These are phyloP conservation scores for Altica lythri DNA, from an alignment of 2,888 invertebrate species.

Conservation along the genomic window DNA sequence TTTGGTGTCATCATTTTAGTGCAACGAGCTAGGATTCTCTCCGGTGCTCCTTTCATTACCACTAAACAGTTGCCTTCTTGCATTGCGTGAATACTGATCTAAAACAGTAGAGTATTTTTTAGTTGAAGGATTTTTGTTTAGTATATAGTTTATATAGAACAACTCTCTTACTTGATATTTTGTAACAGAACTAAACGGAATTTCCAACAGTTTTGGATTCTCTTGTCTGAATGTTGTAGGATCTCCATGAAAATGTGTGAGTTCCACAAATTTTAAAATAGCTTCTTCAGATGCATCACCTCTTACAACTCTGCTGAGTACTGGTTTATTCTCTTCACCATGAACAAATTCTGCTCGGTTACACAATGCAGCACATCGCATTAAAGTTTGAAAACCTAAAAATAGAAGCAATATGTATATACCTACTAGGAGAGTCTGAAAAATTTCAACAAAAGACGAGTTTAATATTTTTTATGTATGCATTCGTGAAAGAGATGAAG, in stretches of 20 bases:
- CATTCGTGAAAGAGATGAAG: too few species aligned
- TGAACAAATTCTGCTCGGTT: conserved; percentile 70
- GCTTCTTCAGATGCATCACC: conserved; percentile 76
- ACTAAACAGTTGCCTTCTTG: conserved; percentile 61
- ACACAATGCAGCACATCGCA: conserved; percentile 68
- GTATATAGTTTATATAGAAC: not conserved
- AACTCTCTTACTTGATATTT: conserved; percentile 64
- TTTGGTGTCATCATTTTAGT: conserved; percentile 64
- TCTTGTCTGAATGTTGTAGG: conserved; percentile 52
- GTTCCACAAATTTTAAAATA: conserved; percentile 69
- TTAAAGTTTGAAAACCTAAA: conserved; percentile 46
- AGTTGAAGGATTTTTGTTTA: not conserved
- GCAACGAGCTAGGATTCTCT: conserved; percentile 71
- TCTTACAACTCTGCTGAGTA: conserved; percentile 62
- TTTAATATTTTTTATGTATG: too few species aligned
- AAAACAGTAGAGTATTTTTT: conserved; percentile 26
- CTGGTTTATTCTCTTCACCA: conserved; percentile 53
- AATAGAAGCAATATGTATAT: too few species aligned
- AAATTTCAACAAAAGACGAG: too few species aligned
- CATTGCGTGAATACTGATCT: conserved; percentile 67
- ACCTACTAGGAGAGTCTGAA: too few species aligned
- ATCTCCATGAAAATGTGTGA: conserved; percentile 54
- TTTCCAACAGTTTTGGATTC: conserved; percentile 65
- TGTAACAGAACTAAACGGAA: conserved; percentile 71
- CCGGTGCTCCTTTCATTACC: conserved; percentile 79